Evolutionary conservation across 2,888 invertebrate species (phyloP), one percentile per base, ranked within the genome.

Genomic region (Pelosia muscerda): DNA sequence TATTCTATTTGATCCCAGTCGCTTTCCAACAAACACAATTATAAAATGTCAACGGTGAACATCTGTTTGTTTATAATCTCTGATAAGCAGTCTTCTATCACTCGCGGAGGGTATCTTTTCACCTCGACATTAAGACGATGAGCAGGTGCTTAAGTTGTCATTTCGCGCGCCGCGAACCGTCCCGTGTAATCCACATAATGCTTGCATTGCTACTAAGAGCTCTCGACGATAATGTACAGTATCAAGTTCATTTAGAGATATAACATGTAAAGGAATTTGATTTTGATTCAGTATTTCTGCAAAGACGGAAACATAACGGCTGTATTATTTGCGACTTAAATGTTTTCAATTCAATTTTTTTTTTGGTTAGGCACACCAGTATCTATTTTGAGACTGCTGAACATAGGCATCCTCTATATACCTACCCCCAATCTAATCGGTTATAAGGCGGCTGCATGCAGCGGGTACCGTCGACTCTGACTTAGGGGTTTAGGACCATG

Each of bases 131-230:
- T 88, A 90, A 89, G 89, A 88, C 88, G 89, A 88, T 88, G 90
- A 91, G 89, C 89, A 88, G 86, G 88, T 92, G 89, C 92, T 93
- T 90, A 92, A 90, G 87, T 91, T 92, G 92, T 93, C 92, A 92
- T 91, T 89, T 89, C 86, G 82, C 88, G 86, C 87, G 84, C 84
- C 86, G 83, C 81, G 81, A 78, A 85, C 81, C 84, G 85, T 81
- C 84, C 84, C 84, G 79, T 86, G 86, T 93, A 92, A 92, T 93
- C 92, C 91, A 85, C 86, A 86, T 92, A 91, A 92, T 92, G 88
- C 90, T 85, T 78, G 71, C 15, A 59, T 71, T 77, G 71, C 71
- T 88, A 89, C 88, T 77, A 78, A 19, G 11, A 70, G 66, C 74
- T 64, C 74, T 80, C 79, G 84, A 82, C 66, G 6, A 28, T 28